Percentiles rank a stretch among this genome's conserved stretches.
Evolutionary conservation across 2,797 vertebrate species (phyloP).

Genomic region (Octomys mimax): DNA sequence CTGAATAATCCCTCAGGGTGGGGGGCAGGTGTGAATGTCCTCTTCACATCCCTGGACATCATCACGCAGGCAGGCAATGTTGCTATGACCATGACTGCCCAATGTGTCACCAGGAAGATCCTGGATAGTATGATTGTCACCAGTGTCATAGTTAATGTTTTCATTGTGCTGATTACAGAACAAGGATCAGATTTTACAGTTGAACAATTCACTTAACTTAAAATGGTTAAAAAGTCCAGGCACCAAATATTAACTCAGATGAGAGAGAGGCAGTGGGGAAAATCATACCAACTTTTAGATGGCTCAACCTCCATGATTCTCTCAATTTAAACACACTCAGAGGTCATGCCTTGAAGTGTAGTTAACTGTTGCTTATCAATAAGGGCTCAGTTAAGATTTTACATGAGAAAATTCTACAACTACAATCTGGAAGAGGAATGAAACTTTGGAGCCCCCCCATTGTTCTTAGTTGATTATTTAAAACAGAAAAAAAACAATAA

Average conservation of each 20-base stretch:
- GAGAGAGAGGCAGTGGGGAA: not conserved
- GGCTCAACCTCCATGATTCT: not conserved
- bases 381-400: not conserved
- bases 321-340: not conserved
- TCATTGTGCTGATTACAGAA: not conserved
- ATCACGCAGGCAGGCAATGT: not conserved
- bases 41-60: not conserved
- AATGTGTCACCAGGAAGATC: not conserved
- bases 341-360: not conserved
- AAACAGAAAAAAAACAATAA: no score
- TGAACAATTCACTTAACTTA: conserved; percentile 45
- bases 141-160: not conserved
- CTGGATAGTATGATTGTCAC: not conserved
- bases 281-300: not conserved
- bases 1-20: not conserved
- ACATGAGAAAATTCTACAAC: not conserved
- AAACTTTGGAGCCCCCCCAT: no score
- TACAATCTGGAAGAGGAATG: not conserved
- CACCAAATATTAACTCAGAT: conserved; percentile 10
- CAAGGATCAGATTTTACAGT: conserved; percentile 25
- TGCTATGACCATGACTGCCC: not conserved
- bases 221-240: not conserved
- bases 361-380: not conserved
- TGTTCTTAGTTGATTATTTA: no score
- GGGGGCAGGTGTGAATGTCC: not conserved